Base-by-base conservation (phyloP, 2,888 invertebrate genomes). In the Baronia brevicornis region DNA sequence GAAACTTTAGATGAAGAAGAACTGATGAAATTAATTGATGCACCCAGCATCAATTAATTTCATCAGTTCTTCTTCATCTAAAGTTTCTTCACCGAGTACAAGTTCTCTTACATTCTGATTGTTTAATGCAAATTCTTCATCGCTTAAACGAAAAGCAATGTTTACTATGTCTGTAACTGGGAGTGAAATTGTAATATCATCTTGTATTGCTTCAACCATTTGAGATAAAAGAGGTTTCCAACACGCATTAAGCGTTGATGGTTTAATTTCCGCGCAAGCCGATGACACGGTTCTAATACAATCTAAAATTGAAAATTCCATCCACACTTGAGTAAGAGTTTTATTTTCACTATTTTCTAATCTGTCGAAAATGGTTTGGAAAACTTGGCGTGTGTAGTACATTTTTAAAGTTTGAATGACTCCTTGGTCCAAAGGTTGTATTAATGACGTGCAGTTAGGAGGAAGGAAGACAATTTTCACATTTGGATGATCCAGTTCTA, bases 211-310 rank as follows among this genome's bases (percentile, higher is more conserved):
- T 12, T 24, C 6, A 11, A 19, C 28, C 11, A 28, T 28, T 28
- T 28, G 19, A 18, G 28, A 20, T 19, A 18, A 28, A 18, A 28
- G 10, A 19, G 19, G 18, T 28, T 28, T 28, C 28, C 28, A 28
- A 28, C 28, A 28, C 19, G 28, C 28, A 28, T 28, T 14, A 17
- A 27, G 17, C 9, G 27, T 27, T 8, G 27, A 27, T 7, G 15
- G 8, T 17, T 27, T 27, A 8, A 27, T 5, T 27, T 27, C 27
- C 17, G 6, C 8, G 17, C 15, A 14, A 27, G 27, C 15, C 17
- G 9, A 14, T 8, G 27, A 14, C 9, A 27, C 8, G 7, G 17
- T 17, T 27, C 8, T 17, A 7, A 27, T 9, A 27, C 27, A 27
- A 17, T 27, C 17, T 27, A 27, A 27, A 27, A 27, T 27, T 12